Base-by-base conservation (phyloP, 2,888 invertebrate species). In the Lithodes maja region DNA sequence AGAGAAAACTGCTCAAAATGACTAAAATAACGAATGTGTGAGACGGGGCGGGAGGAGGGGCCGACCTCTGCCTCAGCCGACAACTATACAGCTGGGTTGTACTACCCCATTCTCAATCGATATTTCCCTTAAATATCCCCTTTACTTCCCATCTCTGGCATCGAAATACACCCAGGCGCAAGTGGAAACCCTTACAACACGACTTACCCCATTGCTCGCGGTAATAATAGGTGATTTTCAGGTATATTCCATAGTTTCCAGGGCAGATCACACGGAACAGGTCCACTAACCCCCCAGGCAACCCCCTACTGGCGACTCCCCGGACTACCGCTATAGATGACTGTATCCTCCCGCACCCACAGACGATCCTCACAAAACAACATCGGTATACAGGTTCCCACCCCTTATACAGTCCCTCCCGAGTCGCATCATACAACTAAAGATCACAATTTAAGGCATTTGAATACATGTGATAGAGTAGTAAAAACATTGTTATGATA, bases 171-270 rank as follows among this genome's bases (percentile, higher is more conserved):
- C 75, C 50, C 81, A n/a, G 33, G 12, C 3, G 74, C 68, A 77
- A 52, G 54, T 17, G 3, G 61, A 7, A 52, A 3, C 2, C 15
- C 69, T 53, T 15, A n/a, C 52, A 71, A 53, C 2, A 61, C 33
- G 17, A 89, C 88, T 89, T 74, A 89, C 88, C 88, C 88, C 88
- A 89, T 89, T 89, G 88, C 88, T 85, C 85, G 81, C 54, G 75
- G 71, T 79, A 85, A 68, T 84, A 85, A 50, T 52, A 50, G 84
- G 52, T 2, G 77, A 81, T 81, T 85, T 89, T 89, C 85, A 89
- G 71, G 88, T 89, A 89, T 89, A 84, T 89, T 89, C 88, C 85
- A 89, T 89, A 54, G 85, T 89, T 84, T 52, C 52, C 78, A 81
- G 15, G 50, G 77, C 78, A 78, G 88, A 85, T 86, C 82, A 89